phyloP scores from a whole-genome alignment of 2,888 invertebrate species.

The Mesochorus sp. region DNA sequence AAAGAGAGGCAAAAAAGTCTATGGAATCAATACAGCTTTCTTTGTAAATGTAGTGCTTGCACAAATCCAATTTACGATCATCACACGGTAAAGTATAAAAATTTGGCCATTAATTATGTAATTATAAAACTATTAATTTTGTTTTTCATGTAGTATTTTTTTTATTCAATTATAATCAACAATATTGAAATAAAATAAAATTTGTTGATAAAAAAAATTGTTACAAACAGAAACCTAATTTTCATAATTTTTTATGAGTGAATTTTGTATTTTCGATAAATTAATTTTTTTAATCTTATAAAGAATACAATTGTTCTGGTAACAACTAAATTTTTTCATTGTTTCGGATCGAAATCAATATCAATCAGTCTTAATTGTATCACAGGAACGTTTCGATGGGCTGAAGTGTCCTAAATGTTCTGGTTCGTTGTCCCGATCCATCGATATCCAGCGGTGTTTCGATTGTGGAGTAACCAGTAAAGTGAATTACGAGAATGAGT shows the following conservation, averaged over 20 bases:
- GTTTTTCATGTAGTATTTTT: neutral
- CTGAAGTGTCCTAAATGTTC: conserved; percentile 81
- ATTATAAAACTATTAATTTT: neutral
- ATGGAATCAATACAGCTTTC: conserved; percentile 89
- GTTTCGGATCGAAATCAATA: no score
- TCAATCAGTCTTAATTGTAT: neutral
- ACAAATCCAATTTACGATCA: conserved; percentile 76
- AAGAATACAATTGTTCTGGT: no score
- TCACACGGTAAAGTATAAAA: conserved; percentile 70
- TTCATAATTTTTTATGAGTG: no score
- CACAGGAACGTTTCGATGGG: conserved; percentile 81
- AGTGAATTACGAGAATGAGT: conserved; percentile 70
- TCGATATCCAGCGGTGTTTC: conserved; percentile 73
- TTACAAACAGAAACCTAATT: no score
- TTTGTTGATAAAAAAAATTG: no score
- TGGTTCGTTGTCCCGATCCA: conserved; percentile 72
- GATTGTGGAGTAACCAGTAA: conserved; percentile 72
- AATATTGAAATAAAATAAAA: no score
- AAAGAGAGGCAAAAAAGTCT: conserved; percentile 86
- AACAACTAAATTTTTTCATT: no score
- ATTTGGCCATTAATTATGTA: neutral
- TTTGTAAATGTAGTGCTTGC: conserved; percentile 90
- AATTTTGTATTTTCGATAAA: no score
- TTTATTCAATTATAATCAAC: no score
- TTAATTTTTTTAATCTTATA: no score